These are phyloP conservation scores for Lutraria rhynchaena DNA, from an alignment of 1,140 invertebrate genomes.

Conservation along the genomic window DNA sequence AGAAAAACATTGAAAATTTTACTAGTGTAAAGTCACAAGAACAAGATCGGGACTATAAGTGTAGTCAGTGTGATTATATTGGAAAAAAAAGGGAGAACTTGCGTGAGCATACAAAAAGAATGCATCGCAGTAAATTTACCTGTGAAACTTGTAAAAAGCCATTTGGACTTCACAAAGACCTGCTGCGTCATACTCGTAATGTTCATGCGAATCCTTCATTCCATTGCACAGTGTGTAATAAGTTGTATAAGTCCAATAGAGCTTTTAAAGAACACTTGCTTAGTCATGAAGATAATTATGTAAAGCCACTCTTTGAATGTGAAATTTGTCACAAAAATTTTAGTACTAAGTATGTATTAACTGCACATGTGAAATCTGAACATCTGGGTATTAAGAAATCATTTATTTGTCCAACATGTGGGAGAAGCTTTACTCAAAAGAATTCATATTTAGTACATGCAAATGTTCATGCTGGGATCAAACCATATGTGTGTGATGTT, in stretches of 20 bases:
- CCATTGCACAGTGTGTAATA: constrained; percentile 74
- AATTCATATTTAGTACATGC: constrained; percentile 75
- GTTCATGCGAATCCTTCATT: constrained; percentile 66
- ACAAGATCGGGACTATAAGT: constrained; percentile 13
- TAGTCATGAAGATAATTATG: constrained; percentile 70
- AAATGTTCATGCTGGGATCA: constrained; percentile 77
- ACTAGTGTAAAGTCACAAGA: too few relatives aligned
- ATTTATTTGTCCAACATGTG: constrained; percentile 78
- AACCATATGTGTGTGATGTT: constrained; percentile 76
- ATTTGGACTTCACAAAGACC: constrained; percentile 72
- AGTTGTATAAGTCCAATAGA: constrained; percentile 70
- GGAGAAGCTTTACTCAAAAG: constrained; percentile 78
- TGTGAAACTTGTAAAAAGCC: constrained; percentile 70
- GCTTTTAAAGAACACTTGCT: constrained; percentile 67
- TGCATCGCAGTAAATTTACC: constrained; percentile 59
- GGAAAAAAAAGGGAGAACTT: constrained; percentile 43
- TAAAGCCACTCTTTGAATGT: constrained; percentile 74
- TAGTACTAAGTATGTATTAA: constrained; percentile 75
- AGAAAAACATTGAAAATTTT: too few relatives aligned
- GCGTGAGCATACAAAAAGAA: constrained; percentile 41
- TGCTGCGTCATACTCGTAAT: constrained; percentile 64
- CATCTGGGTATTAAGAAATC: constrained; percentile 75
- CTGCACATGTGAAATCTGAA: constrained; percentile 74
- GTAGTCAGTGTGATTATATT: constrained; percentile 47
- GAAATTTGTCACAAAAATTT: constrained; percentile 74